Percentiles rank a stretch among this genome's conserved stretches.
Evolutionary conservation across 2,797 vertebrate genomes (phyloP).

Genomic region (Sebastolobus altivelis): DNA sequence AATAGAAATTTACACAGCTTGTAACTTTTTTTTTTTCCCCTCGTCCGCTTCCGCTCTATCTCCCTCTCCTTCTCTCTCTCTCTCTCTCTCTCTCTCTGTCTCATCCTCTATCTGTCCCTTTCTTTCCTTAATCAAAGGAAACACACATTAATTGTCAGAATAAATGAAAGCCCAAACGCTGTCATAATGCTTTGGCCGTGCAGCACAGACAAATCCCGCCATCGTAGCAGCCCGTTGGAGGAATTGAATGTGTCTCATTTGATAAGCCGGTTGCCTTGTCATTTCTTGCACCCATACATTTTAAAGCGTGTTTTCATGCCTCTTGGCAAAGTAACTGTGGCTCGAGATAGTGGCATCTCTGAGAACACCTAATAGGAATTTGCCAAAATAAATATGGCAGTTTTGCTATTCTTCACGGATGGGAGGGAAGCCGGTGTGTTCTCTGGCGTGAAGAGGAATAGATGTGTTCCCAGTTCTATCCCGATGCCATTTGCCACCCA

Average conservation of each 20-base stretch:
- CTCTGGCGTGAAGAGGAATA: slow-evolving; percentile 77
- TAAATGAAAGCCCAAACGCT: slow-evolving; percentile 59
- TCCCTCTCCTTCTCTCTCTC: slow-evolving; percentile 10
- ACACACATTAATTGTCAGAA: slow-evolving; percentile 75
- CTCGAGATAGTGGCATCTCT: slow-evolving; percentile 74
- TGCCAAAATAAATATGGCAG: slow-evolving; percentile 77
- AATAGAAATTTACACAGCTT: slow-evolving; percentile 76
- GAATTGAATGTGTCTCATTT: slow-evolving; percentile 66
- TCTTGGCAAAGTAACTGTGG: slow-evolving; percentile 77
- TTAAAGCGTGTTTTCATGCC: slow-evolving; percentile 70
- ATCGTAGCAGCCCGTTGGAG: slow-evolving; percentile 43
- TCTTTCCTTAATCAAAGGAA: slow-evolving; percentile 76
- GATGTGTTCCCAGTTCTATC: slow-evolving; percentile 75
- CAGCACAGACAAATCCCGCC: slow-evolving; percentile 57
- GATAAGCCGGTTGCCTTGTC: slow-evolving; percentile 70
- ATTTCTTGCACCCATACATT: slow-evolving; percentile 57
- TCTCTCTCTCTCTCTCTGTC: slow-evolving; percentile 10
- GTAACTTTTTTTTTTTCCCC: slow-evolving; percentile 61
- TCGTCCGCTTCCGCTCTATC: slow-evolving; percentile 37
- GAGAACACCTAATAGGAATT: slow-evolving; percentile 78
- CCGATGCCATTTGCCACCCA: slow-evolving; percentile 81
- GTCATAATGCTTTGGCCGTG: slow-evolving; percentile 60
- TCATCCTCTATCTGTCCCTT: slow-evolving; percentile 60
- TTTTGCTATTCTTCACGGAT: slow-evolving; percentile 72
- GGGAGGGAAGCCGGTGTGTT: slow-evolving; percentile 53